Conservation (phyloP, 2,797 vertebrate species). For the Rhinophrynus dorsalis region DNA sequence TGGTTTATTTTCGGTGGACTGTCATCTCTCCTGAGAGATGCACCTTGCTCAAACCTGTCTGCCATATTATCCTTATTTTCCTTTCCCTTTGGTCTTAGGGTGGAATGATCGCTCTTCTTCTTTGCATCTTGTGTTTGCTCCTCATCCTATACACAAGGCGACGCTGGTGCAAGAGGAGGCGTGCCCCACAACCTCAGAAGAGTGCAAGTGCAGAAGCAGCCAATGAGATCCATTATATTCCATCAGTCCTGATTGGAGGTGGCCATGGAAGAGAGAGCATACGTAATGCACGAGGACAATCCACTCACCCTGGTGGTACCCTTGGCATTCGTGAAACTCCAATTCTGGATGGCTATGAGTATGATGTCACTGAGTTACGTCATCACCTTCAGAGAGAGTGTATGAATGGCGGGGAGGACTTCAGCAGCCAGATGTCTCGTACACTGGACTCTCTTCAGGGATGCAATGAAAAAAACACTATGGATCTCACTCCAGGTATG, state of each 20-base stretch:
- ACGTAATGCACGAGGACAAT: conserved; percentile 91
- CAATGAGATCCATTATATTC: conserved; percentile 99
- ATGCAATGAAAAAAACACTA: conserved; percentile 92
- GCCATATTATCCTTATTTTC: background rate
- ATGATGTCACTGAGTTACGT: conserved; percentile 94
- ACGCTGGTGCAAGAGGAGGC: conserved; percentile 95
- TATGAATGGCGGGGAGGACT: conserved; percentile 97
- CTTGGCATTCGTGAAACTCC: conserved; percentile 97
- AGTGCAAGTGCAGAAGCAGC: conserved; percentile 95
- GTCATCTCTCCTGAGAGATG: too few species aligned
- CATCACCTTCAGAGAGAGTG: conserved; percentile 97
- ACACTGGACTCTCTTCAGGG: conserved; percentile 95
- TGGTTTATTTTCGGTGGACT: too few species aligned
- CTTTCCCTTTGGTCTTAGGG: conserved; percentile 69
- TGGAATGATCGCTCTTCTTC: conserved; percentile 95
- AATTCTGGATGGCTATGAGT: conserved; percentile 96
- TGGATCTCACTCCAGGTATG: conserved; percentile 93
- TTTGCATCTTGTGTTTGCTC: conserved; percentile 94
- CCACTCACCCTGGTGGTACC: conserved; percentile 92
- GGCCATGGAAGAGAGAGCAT: conserved; percentile 94
- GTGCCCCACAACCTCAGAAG: conserved; percentile 96
- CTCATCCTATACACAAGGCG: conserved; percentile 95
- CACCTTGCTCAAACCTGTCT: too few species aligned
- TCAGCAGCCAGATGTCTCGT: conserved; percentile 91
- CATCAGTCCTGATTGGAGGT: conserved; percentile 89